Evolutionary conservation across 2,888 invertebrate species (phyloP).

Genomic region (Meghimatium bilineatum): DNA sequence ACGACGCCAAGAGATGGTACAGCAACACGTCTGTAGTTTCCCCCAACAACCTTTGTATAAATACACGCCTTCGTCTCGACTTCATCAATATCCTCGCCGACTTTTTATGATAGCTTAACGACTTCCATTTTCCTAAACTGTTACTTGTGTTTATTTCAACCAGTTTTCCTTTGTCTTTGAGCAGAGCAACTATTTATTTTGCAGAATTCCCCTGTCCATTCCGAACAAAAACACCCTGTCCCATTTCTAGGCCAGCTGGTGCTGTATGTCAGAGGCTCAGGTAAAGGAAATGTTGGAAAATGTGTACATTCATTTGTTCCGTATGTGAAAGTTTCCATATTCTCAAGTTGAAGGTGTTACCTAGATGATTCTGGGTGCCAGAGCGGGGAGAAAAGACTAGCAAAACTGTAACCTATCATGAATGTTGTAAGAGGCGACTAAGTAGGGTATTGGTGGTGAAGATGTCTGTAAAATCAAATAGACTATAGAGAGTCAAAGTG

Average conservation of each 20-base stretch:
- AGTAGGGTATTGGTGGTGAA: no score
- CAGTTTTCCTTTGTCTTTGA: conserved; percentile 40
- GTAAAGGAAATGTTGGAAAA: neutral
- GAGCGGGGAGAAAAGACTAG: no score
- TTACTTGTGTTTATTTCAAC: conserved; percentile 34
- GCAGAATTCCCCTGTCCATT: conserved; percentile 18
- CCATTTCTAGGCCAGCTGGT: neutral
- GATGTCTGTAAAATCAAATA: no score
- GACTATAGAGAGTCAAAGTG: no score
- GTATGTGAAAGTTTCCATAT: neutral
- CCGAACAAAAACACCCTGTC: conserved; percentile 26
- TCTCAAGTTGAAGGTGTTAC: conserved; percentile 4
- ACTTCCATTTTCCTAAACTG: conserved; percentile 33
- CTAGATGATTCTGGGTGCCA: no score
- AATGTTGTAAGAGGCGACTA: no score
- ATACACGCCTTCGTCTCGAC: conserved; percentile 9
- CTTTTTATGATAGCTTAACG: conserved; percentile 33
- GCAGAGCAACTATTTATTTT: conserved; percentile 45
- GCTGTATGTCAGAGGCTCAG: neutral
- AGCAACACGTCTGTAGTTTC: conserved; percentile 15
- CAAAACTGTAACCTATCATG: no score
- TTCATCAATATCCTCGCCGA: conserved; percentile 38
- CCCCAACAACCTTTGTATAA: conserved; percentile 34
- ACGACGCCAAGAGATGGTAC: neutral
- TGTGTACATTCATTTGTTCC: neutral